Percentiles rank a stretch among this genome's conserved stretches.
Conservation (phyloP, 1,140 invertebrate species). For the Euura saliciscinereae region DNA sequence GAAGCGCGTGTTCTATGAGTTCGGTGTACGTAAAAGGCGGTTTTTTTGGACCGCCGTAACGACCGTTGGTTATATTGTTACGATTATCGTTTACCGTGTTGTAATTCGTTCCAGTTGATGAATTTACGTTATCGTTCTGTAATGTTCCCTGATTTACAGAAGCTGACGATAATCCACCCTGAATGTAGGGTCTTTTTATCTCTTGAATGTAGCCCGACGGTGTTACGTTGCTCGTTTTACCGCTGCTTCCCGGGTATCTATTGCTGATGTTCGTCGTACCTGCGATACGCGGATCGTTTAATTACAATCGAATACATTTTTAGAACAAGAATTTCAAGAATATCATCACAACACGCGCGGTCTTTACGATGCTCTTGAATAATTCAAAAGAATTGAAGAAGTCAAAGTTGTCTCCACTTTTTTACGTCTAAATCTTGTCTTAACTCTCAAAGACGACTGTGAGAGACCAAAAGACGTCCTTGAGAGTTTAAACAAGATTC, state of each 20-base stretch:
- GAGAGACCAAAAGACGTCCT: no score
- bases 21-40: slow-evolving; percentile 88
- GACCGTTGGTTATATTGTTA: slow-evolving; percentile 20
- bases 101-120: background rate
- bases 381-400: no score
- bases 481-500: no score
- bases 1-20: slow-evolving; percentile 82
- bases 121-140: background rate
- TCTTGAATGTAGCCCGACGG: slow-evolving; percentile 26
- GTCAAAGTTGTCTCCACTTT: no score
- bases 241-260: background rate
- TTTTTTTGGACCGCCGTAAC: slow-evolving; percentile 67
- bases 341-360: no score
- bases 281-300: background rate
- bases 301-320: no score
- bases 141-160: background rate
- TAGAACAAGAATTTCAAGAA: no score
- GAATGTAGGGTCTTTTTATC: slow-evolving; percentile 24
- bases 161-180: slow-evolving; percentile 15
- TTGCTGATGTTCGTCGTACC: background rate
- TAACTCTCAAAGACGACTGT: no score
- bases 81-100: slow-evolving; percentile 14
- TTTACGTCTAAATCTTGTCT: no score
- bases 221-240: background rate
- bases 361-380: no score